Evolutionary conservation across 1,140 invertebrate genomes (phyloP), one percentile per base, ranked within the genome.

Genomic region (Heterodera carotae): DNA sequence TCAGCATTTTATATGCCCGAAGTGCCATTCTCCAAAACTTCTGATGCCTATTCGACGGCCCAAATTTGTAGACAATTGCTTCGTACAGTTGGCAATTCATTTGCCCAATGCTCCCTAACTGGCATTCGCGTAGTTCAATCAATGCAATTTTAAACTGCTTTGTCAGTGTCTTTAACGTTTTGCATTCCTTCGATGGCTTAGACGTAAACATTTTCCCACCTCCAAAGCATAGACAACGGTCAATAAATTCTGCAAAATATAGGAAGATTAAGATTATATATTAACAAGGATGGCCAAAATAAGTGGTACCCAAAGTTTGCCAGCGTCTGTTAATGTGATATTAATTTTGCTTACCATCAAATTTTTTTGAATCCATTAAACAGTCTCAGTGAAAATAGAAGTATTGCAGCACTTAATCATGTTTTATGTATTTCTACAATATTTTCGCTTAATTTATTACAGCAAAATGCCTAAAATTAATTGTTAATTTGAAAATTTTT

Each of bases 1-100:
- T 80, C 25, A 79, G 60, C 62, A 79, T 36, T 36, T 53, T 33
- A 39, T 79, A 80, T 18, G 81, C 79, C 27, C 60, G 27, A 39
- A 80, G 43, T 22, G 68, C 60, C 18, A 36, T 48, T 64, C 68
- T 70, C 78, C 78, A 79, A 53, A 80, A 79, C 53, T 77, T 79
- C 48, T 79, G 78, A 25, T 79, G 78, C 31, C 76, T 81, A 81
- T 79, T 80, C n/a, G 78, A 79, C 18, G 39, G 31, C 18, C 78
- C 78, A 36, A 80, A 79, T 73, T 81, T 79, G 56, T 79, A 79
- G 34, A 64, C 48, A 34, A 79, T 36, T 34, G 77, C 76, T 15
- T 79, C 78, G 53, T 73, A 79, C 5, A 79, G 33, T 33, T n/a
- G 25, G 62, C 48, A 78, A 62, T 33, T 78, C 15, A 48, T 48